A percentile compares a stretch with the other conserved stretches of the same genome.
These are phyloP conservation scores for Drosophila infuscata DNA, from an alignment of 2,888 invertebrate species.

Conservation along the genomic window DNA sequence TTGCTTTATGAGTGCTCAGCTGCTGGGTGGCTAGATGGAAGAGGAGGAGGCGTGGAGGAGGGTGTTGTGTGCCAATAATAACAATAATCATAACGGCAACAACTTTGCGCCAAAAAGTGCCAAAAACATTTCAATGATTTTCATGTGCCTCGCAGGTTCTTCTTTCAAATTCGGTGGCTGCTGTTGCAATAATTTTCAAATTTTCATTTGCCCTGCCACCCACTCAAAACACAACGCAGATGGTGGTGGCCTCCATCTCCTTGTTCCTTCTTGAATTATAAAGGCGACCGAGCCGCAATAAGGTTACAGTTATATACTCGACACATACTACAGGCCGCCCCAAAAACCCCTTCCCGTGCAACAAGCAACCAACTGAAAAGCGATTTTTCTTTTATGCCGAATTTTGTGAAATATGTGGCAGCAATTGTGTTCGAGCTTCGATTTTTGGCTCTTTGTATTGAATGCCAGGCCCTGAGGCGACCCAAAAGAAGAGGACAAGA, in stretches of 20 bases:
- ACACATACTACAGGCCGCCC: neutral
- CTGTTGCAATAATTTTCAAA: constrained; percentile 80
- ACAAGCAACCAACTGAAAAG: constrained; percentile 52
- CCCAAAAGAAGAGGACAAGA: neutral
- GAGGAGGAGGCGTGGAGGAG: neutral
- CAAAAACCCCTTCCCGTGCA: neutral
- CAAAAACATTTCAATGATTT: constrained; percentile 78
- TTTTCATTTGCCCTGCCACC: constrained; percentile 71
- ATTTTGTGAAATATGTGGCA: constrained; percentile 75
- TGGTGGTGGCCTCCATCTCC: constrained; percentile 53
- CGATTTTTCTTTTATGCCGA: constrained; percentile 71
- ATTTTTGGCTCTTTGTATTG: constrained; percentile 55
- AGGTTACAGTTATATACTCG: constrained; percentile 36
- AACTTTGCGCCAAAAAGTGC: constrained; percentile 76
- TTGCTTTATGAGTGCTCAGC: constrained; percentile 40
- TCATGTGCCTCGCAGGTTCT: constrained; percentile 41
- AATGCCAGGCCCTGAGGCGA: constrained; percentile 36
- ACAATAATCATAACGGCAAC: constrained; percentile 77
- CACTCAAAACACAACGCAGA: constrained; percentile 67
- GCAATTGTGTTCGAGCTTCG: constrained; percentile 65
- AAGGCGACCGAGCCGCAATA: constrained; percentile 47
- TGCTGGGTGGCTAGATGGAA: neutral
- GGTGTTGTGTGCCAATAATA: constrained; percentile 62
- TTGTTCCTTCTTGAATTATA: neutral
- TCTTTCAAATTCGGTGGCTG: constrained; percentile 44